Evolutionary conservation across 2,888 invertebrate genomes (phyloP), one percentile per base, ranked within the genome.

Genomic region (Andricus quercusramuli): DNA sequence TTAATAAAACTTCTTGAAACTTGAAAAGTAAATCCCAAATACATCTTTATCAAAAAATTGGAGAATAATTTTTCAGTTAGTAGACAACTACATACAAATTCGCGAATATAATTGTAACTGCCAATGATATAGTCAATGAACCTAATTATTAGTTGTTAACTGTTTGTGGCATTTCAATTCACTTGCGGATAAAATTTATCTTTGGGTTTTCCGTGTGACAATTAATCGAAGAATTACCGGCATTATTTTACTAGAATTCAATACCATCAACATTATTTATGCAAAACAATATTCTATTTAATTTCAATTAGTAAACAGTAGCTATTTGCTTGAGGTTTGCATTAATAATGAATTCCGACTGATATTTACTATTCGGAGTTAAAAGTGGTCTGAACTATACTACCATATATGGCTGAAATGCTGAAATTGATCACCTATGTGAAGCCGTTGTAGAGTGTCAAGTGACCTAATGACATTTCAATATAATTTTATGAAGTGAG

Each of bases 401-500:
- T 22, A 59, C 59, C 59, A 59, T 56, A 20, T 59, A 59, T 9
- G 11, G 13, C 59, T 22, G n/a, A 59, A 59, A 59, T 20, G 13
- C 59, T 22, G n/a, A 59, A 59, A 59, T 20, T 59, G 22, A 59
- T 59, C 59, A 59, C 59, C n/a, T n/a, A 59, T 11, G 11, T 59
- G 11, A n/a, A n/a, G 56, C n/a, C 9, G 9, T 56, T 9, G 56
- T n/a, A 3, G 13, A 22, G 59, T 59, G 25, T 64, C 64, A 29
- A 56, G 29, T 32, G n/a, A 32, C 47, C 32, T 56, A 74, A 74
- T 74, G 74, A 29, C 32, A 74, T 56, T 74, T 74, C 17, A 68
- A 44, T 68, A 22, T 67, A 3, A 67, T 3, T 68, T 68, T 44
- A 68, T 68, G 44, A 25, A n/a, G 13, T 20, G 47, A 59, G 22